Base-by-base conservation (phyloP, 2,113 vertebrate genomes). In the Podarcis cretensis region DNA sequence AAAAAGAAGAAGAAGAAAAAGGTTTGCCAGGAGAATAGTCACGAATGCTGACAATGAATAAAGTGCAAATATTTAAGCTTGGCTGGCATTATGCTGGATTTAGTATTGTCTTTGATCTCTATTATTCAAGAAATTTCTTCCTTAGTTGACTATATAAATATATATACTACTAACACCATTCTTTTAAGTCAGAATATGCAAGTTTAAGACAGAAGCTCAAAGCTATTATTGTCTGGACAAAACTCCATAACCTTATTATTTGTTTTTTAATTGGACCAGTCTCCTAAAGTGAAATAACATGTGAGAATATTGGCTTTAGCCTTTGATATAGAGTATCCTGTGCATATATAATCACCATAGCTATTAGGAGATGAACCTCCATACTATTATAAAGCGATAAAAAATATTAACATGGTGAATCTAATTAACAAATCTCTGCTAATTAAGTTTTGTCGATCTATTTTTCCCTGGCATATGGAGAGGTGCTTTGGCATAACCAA, bases 361-460 rank as follows among this genome's bases (percentile, higher is more conserved):
- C 3, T 68, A 89, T 81, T n/a, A 75, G 71, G 48, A 94, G 83
- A 3, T 76, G 88, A 84, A 90, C 12, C 7, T 84, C 63, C 88
- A 35, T 27, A 85, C 10, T 30, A 83, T 32, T 93, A 68, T 76
- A 90, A 86, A 16, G 3, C 13, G 4, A 87, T 89, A 82, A 71
- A 83, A 85, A 86, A 0, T 71, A 89, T 48, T 87, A 54, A 3
- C 14, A 92, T 23, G 84, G 40, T 77, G 92, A 90, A 91, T 81
- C 78, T 92, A 91, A 92, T 93, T 86, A 91, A 89, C 25, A 89
- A 93, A 93, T 87, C 68, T 27, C 21, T 83, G 10, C 79, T 93
- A 94, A 95, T 93, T 94, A 95, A 90, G 80, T 6, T 86, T 92
- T 90, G n/a, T 68, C 90, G 88, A 89, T 79, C 8, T 84, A 2